These are phyloP conservation scores for Potorous gilbertii DNA, from an alignment of 2,797 vertebrate genomes.

Conservation along the genomic window DNA sequence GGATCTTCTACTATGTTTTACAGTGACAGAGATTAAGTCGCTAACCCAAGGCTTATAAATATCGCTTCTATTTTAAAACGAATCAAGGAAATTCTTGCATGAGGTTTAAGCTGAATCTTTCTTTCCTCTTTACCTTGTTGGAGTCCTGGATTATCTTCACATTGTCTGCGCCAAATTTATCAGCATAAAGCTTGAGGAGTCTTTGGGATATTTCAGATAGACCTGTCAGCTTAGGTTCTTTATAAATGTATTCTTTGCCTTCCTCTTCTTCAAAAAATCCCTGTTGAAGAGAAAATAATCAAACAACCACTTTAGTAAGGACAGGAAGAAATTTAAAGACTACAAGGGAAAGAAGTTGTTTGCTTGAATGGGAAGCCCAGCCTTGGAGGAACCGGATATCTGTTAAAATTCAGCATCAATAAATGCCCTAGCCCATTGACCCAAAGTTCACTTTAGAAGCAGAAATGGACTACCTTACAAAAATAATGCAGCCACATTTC, in stretches of 20 bases:
- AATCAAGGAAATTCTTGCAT: not conserved
- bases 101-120: not conserved
- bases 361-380: not conserved
- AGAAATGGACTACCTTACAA: not conserved
- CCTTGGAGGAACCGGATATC: not conserved
- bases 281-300: slow-evolving; percentile 83
- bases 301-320: slow-evolving; percentile 68
- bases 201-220: slow-evolving; percentile 98
- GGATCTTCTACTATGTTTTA: not conserved
- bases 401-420: slow-evolving; percentile 42
- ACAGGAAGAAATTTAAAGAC: slow-evolving; percentile 59
- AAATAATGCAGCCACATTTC: not conserved
- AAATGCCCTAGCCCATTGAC: slow-evolving; percentile 21
- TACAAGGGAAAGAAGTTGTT: slow-evolving; percentile 37
- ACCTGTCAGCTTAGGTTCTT: slow-evolving; percentile 97
- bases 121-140: slow-evolving; percentile 89
- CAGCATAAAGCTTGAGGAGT: slow-evolving; percentile 96
- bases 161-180: slow-evolving; percentile 98
- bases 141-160: slow-evolving; percentile 99
- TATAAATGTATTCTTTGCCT: slow-evolving; percentile 99
- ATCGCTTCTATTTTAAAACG: not conserved
- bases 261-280: slow-evolving; percentile 99
- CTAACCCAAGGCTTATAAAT: not conserved
- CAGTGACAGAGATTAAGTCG: not conserved
- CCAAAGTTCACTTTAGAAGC: slow-evolving; percentile 14